phyloP scores from a whole-genome alignment of 2,888 invertebrate genomes.

The Drosophila anomalata region DNA sequence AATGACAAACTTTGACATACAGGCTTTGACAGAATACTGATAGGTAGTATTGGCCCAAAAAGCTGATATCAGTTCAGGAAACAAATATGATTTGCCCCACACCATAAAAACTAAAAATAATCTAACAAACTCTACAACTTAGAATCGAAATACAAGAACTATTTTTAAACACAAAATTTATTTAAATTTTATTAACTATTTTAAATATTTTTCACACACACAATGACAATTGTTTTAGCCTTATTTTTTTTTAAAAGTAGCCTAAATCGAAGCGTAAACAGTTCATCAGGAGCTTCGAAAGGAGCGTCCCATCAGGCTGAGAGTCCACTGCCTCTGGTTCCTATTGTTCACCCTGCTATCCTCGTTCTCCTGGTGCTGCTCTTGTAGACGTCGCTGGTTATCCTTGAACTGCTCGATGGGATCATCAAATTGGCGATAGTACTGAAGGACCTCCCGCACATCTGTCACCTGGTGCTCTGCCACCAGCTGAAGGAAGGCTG shows the following conservation, averaged over 20 bases:
- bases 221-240: background rate
- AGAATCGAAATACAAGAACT: too few relatives aligned
- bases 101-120: too few relatives aligned
- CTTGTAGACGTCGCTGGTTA: slow-evolving; percentile 92
- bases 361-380: slow-evolving; percentile 87
- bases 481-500: slow-evolving; percentile 95
- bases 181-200: background rate
- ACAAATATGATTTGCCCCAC: too few relatives aligned
- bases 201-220: background rate
- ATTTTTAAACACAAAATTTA: background rate
- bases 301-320: slow-evolving; percentile 26
- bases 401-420: slow-evolving; percentile 96
- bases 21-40: too few relatives aligned
- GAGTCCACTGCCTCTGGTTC: slow-evolving; percentile 6
- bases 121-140: too few relatives aligned
- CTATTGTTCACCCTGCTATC: slow-evolving; percentile 48
- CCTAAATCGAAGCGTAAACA: background rate
- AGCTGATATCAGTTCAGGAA: too few relatives aligned
- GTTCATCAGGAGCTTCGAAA: slow-evolving; percentile 4
- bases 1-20: too few relatives aligned
- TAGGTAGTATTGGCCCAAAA: too few relatives aligned
- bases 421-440: slow-evolving; percentile 97
- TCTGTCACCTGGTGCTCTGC: slow-evolving; percentile 94
- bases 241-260: background rate
- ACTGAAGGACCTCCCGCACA: slow-evolving; percentile 95